Evolutionary conservation across 2,888 invertebrate species (phyloP).

Genomic region (Molorchus minor): DNA sequence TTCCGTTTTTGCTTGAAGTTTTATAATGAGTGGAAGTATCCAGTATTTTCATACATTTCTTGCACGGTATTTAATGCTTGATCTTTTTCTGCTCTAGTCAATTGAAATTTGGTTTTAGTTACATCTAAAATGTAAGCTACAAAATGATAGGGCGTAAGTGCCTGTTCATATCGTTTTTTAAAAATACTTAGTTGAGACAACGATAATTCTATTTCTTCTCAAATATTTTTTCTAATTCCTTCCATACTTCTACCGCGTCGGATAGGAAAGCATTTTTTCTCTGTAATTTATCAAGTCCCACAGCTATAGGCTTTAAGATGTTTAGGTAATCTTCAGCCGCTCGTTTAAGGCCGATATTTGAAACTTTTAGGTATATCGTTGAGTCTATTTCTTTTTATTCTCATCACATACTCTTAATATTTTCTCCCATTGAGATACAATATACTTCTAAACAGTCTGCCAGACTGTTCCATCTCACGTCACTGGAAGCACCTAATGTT

Average conservation of each 20-base stretch:
- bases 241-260: conserved; percentile 30
- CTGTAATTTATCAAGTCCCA: conserved; percentile 28
- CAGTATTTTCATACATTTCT: no score
- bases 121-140: conserved; percentile 16
- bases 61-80: conserved; percentile 6
- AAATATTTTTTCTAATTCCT: conserved; percentile 19
- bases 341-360: conserved; percentile 28
- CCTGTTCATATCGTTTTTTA: conserved; percentile 20
- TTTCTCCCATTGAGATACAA: conserved; percentile 16
- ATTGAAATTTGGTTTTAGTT: conserved; percentile 12
- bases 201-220: conserved; percentile 14
- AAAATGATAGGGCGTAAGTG: conserved; percentile 25
- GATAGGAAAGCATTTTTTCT: conserved; percentile 21
- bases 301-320: conserved; percentile 24
- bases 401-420: conserved; percentile 25
- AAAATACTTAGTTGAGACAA: conserved; percentile 12
- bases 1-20: conserved; percentile 4
- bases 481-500: conserved; percentile 20
- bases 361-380: conserved; percentile 28
- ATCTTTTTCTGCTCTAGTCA: conserved; percentile 3
- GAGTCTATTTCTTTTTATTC: conserved; percentile 29
- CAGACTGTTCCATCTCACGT: conserved; percentile 6
- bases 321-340: conserved; percentile 27
- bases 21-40: conserved; percentile 6
- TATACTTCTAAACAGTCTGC: neutral